Base-by-base conservation (phyloP, 2,113 vertebrate genomes). In the Notarius lentiginosus region DNA sequence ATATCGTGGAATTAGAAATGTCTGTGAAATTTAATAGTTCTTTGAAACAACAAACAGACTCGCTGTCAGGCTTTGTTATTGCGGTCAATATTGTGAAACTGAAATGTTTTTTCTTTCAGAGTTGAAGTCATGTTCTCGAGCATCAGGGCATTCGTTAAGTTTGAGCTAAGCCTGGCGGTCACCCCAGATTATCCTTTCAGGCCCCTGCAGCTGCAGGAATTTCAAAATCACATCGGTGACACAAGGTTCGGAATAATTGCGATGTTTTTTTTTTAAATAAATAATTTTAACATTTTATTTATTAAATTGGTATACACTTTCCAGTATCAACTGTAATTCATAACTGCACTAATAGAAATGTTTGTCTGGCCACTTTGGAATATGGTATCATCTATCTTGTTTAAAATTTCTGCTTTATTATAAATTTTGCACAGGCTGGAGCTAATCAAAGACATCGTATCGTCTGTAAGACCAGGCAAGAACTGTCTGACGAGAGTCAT, bases 121-220 rank as follows among this genome's bases (percentile, higher is more conserved):
- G 87, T 96, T 17, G 60, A 84, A 55, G 61, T 95, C 8, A 60
- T 91, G 51, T 95, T 96, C 90, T 94, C 94, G 90, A 92, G 94
- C 75, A 87, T 95, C 14, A 91, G 90, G 88, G 90, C 66, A 1
- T 63, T 88, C 49, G 87, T 85, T 56, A 94, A 94, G 91, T 96
- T 96, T 90, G 93, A 95, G 86, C 89, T 95, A 2, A 86, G 90
- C 7, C 90, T 96, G 80, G 89, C 84, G 0, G 73, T 94, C 81
- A 84, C 85, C 22, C 17, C 92, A 63, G 86, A 77, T 41, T 85
- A 92, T 84, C 86, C 89, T 5, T 68, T 84, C 73, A 92, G 22
- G 56, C 88, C 81, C 15, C 81, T 95, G 56, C 76, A 91, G 22
- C n/a, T 95, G 34, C 84, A 93, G 49, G 88, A 90, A 89, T 94